A percentile compares a stretch with the other conserved stretches of the same genome.
Conservation (phyloP, 1,140 invertebrate species). For the Anoplolepis gracilipes region DNA sequence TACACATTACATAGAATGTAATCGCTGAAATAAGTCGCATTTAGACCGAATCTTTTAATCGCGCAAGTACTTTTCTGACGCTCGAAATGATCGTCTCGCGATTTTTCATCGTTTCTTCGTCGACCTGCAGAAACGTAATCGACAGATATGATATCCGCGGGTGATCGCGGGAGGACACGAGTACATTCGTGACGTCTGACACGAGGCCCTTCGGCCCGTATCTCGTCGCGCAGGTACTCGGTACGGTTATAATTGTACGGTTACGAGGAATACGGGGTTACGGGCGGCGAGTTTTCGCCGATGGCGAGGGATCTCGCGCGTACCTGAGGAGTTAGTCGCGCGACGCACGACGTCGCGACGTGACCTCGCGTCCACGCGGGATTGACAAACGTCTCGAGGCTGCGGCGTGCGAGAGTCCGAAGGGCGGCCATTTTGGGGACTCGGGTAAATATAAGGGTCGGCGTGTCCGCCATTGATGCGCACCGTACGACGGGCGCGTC, state of each 20-base stretch:
- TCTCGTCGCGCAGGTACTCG: conserved; percentile 19
- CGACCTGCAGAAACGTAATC: background rate
- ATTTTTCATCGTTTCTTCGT: background rate
- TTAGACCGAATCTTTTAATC: background rate
- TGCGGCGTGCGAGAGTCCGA: conserved; percentile 75
- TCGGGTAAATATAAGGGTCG: conserved; percentile 81
- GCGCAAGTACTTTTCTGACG: background rate
- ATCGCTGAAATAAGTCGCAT: background rate
- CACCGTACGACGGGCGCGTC: conserved; percentile 80
- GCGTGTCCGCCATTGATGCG: conserved; percentile 82
- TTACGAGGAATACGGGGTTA: no score
- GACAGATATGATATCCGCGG: background rate
- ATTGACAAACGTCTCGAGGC: conserved; percentile 56
- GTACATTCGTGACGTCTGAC: background rate
- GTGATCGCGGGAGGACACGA: background rate
- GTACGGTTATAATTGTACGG: conserved; percentile 29
- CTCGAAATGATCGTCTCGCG: background rate
- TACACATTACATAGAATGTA: no score
- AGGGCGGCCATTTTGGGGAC: conserved; percentile 83
- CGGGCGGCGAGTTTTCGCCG: background rate
- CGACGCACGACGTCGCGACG: background rate
- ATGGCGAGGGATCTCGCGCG: background rate
- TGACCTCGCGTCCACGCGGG: background rate
- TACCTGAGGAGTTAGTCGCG: conserved; percentile 65
- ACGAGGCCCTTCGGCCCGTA: conserved; percentile 46